Base-by-base conservation (phyloP, 2,888 invertebrate species). In the Aporophyla nigra region DNA sequence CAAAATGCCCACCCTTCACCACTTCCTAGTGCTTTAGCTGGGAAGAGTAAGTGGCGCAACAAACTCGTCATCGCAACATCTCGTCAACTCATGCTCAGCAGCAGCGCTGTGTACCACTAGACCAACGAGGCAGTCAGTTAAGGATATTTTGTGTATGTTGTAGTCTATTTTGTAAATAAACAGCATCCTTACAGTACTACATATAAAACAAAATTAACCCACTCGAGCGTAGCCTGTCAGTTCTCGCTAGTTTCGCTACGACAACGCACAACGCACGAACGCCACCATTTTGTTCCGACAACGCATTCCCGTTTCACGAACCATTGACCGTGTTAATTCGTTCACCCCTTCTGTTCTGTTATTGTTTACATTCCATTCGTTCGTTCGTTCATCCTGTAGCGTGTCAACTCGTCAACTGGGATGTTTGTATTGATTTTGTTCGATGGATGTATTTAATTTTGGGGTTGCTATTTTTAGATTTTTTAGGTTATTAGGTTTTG, bases 281-380 rank as follows among this genome's bases (percentile, higher is more conserved):
- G 27, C 58, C n/a, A 69, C 49, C 69, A 58, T 49, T 72, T 58
- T 58, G 51, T 27, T 73, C 46, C 73, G 27, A 65, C 76, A 71
- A 67, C 66, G 66, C 66, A 78, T 78, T 70, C 68, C 81, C 24
- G 78, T 87, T 89, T 83, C 84, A 88, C 90, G 85, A 83, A 78
- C 87, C 89, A 88, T 82, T 84, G 88, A 69, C 78, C 72, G 67
- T 82, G 72, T 84, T 88, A 89, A 88, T 82, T 82, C 82, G 63
- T 76, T 75, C 65, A 78, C 51, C 78, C 56, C 78, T 74, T 76
- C 81, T 75, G 56, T 82, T 76, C 27, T 74, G 70, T 77, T 78
- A 78, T 83, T 80, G 83, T 86, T 86, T 81, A 82, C 73, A 80
- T 87, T 87, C 73, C 76, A 80, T 85, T 78, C 56, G 63, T 78